Evolutionary conservation across 2,888 invertebrate species (phyloP), one percentile per base, ranked within the genome.

Genomic region (Parascotia fuliginaria): DNA sequence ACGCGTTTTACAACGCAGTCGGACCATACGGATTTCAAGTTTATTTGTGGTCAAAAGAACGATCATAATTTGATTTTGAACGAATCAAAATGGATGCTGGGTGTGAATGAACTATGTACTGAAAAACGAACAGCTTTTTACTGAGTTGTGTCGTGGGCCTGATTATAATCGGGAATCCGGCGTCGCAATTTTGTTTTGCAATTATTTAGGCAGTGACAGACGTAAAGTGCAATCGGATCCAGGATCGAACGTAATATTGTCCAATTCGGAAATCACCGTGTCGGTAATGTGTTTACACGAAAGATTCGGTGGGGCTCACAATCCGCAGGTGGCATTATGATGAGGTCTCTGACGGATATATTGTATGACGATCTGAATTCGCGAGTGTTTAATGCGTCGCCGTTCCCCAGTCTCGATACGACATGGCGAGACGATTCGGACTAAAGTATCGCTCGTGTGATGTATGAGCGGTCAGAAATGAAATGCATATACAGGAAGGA

Each of bases 401-500:
- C 75, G 82, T 81, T 77, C 69, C 73, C 63, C 65, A 72, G 73
- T 75, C 64, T 83, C 71, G 77, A 77, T 79, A 79, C 87, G 86
- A 86, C 87, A 87, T 92, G 91, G 87, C 87, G 84, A 86, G 79
- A 82, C 77, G 76, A 75, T 79, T 84, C 80, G 83, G 84, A 87
- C 85, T 92, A 81, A 82, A 77, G 80, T 85, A 81, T 87, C 79
- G 89, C 85, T 92, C 85, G 85, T 86, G 83, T 86, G 79, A 83
- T 82, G 87, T 83, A 83, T 91, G 85, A 90, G 89, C 88, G 85
- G 86, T 90, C 83, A 89, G 92, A 89, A 90, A 94, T 94, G 94
- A 94, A 89, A 94, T 94, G 94, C 94, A 93, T 93, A 94, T 94
- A 93, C 93, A 93, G 91, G 92, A 92, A 90, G 89, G 93, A 89